These are phyloP conservation scores for Tyria jacobaeae DNA, from an alignment of 2,888 invertebrate species.

Conservation along the genomic window DNA sequence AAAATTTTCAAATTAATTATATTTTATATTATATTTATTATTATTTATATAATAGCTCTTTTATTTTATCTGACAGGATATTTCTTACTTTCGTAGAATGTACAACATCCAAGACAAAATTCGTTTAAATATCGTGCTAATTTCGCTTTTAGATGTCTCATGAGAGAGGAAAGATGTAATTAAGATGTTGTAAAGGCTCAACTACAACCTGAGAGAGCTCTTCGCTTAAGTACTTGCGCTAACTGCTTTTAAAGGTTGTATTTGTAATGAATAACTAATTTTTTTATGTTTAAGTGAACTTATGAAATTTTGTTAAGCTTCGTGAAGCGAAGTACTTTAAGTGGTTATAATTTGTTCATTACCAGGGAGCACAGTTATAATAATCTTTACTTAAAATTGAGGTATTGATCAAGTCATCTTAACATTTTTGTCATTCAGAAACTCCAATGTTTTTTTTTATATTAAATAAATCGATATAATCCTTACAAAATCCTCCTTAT, in stretches of 20 bases:
- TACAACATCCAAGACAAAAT: neutral
- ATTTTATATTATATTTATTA: too few species aligned
- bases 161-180: neutral
- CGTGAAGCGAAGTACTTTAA: neutral
- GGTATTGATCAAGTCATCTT: too few species aligned
- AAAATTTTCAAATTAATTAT: too few species aligned
- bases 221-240: neutral
- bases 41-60: too few species aligned
- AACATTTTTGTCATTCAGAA: too few species aligned
- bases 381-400: too few species aligned
- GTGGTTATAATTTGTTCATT: neutral
- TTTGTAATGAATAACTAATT: neutral
- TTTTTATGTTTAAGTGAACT: neutral
- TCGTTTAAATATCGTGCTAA: neutral
- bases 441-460: too few species aligned
- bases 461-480: too few species aligned
- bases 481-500: neutral
- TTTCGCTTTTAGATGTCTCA: neutral
- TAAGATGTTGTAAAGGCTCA: neutral
- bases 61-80: too few species aligned
- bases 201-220: neutral
- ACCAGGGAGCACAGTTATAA: too few species aligned
- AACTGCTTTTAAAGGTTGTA: slow-evolving; percentile 1
- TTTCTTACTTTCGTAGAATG: neutral
- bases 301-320: neutral